Evolutionary conservation across 2,888 invertebrate species (phyloP), one percentile per base, ranked within the genome.

Genomic region (Stenurella melanura): DNA sequence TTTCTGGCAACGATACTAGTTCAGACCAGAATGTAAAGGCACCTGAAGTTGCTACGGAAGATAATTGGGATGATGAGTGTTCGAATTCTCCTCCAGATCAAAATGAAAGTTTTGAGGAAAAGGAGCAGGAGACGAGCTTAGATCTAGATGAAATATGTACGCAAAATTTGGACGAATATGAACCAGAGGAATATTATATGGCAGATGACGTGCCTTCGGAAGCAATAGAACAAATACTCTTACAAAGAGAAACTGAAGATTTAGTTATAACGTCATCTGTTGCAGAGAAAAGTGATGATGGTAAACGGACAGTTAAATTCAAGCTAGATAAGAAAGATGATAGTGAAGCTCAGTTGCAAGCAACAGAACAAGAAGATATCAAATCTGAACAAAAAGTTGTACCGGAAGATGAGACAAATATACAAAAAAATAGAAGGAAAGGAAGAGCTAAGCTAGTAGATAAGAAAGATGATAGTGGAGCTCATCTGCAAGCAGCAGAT

Each of bases 1-100:
- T 54, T 15, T 17, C 18, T 18, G 11, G 12, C 12, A 54, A 7
- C 68, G 4, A 26, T n/a, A n/a, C n/a, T n/a, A n/a, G n/a, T 6
- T 34, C 30, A 34, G 30, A 7, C 9, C 30, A 34, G 7, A 34
- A 34, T 6, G 11, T 12, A 12, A 21, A n/a, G 69, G 30, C 30
- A 34, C 0, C 7, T 34, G 30, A 68, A 15, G 42, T 30, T 19
- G n/a, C 30, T 57, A 26, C 67, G 18, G 72, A 78, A 72, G 77
- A 75, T 50, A 76, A 75, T 70, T 75, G 68, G 77, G 77, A 78
- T 56, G 58, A 56, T 30, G 80, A 73, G 67, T 58, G 17, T 60
- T 54, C 57, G 6, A 70, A 34, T 34, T 7, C 72, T 63, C 57
- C 30, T 21, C 61, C 38, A 60, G 54, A 30, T 30, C 6, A n/a